Conservation (phyloP, 1,140 invertebrate genomes). For the Carposina sasakii region DNA sequence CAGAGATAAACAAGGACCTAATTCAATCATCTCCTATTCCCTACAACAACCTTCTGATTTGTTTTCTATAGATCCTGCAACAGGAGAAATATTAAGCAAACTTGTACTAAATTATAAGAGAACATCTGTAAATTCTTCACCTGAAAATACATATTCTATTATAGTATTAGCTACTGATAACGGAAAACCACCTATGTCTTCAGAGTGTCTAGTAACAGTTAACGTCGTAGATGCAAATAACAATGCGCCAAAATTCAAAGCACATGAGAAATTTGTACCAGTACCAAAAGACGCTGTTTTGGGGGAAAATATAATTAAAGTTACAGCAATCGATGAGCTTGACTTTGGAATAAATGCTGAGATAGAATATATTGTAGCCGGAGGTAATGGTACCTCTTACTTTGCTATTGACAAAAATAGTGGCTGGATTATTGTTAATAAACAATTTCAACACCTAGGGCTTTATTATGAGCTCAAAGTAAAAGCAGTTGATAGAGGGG, state of each 20-base stretch:
- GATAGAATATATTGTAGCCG: slow-evolving; percentile 84
- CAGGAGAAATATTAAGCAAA: slow-evolving; percentile 92
- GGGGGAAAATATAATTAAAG: slow-evolving; percentile 80
- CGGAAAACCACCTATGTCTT: slow-evolving; percentile 92
- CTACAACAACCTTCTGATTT: slow-evolving; percentile 91
- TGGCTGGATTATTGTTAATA: slow-evolving; percentile 86
- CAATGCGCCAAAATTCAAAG: slow-evolving; percentile 86
- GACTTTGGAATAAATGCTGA: slow-evolving; percentile 91
- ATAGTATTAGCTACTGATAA: slow-evolving; percentile 92
- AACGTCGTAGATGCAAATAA: slow-evolving; percentile 94
- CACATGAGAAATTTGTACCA: slow-evolving; percentile 83
- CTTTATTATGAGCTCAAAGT: slow-evolving; percentile 79
- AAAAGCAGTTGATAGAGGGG: slow-evolving; percentile 86
- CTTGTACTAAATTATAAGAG: slow-evolving; percentile 86
- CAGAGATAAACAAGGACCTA: slow-evolving; percentile 93
- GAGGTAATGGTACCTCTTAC: slow-evolving; percentile 85
- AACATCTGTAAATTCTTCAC: slow-evolving; percentile 82
- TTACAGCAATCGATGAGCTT: slow-evolving; percentile 83
- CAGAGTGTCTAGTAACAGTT: slow-evolving; percentile 87
- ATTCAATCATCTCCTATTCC: slow-evolving; percentile 94
- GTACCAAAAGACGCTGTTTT: slow-evolving; percentile 83
- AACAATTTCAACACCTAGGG: slow-evolving; percentile 74
- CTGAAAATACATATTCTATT: slow-evolving; percentile 90
- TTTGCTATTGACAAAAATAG: slow-evolving; percentile 84
- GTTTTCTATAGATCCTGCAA: slow-evolving; percentile 92